These are phyloP conservation scores for Anguilla megastoma DNA, from an alignment of 2,797 vertebrate genomes.

Conservation along the genomic window DNA sequence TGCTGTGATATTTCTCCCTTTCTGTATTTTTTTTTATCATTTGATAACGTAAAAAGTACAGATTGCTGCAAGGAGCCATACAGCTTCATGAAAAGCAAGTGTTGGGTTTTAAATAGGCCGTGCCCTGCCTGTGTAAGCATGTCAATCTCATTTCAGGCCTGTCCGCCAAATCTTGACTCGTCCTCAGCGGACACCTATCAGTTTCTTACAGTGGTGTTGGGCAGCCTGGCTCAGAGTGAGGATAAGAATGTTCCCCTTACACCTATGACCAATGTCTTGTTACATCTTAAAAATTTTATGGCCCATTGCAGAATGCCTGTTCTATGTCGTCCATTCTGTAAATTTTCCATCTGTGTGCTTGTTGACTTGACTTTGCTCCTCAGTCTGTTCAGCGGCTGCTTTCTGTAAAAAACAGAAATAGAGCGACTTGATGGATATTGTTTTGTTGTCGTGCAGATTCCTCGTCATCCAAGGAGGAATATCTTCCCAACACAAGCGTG, in stretches of 20 bases:
- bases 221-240: background rate
- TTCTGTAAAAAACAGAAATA: background rate
- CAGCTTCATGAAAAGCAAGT: conserved; percentile 53
- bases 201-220: conserved; percentile 7
- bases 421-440: background rate
- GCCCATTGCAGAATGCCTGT: background rate
- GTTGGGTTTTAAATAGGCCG: conserved; percentile 63
- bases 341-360: background rate
- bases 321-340: background rate
- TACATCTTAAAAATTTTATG: background rate
- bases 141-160: conserved; percentile 75
- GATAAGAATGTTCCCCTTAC: conserved; percentile 16
- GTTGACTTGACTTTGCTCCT: background rate
- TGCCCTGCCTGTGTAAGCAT: conserved; percentile 62
- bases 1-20: conserved; percentile 67
- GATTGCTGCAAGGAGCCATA: conserved; percentile 68
- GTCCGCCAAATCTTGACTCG: conserved; percentile 64
- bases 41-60: conserved; percentile 73
- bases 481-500: conserved; percentile 36
- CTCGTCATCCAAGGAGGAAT: conserved; percentile 50
- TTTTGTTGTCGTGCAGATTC: conserved; percentile 49
- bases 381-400: background rate
- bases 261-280: conserved; percentile 18
- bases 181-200: background rate
- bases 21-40: conserved; percentile 67